These are phyloP conservation scores for Glaucidium brasilianum DNA, from an alignment of 2,113 vertebrate species.

Conservation along the genomic window DNA sequence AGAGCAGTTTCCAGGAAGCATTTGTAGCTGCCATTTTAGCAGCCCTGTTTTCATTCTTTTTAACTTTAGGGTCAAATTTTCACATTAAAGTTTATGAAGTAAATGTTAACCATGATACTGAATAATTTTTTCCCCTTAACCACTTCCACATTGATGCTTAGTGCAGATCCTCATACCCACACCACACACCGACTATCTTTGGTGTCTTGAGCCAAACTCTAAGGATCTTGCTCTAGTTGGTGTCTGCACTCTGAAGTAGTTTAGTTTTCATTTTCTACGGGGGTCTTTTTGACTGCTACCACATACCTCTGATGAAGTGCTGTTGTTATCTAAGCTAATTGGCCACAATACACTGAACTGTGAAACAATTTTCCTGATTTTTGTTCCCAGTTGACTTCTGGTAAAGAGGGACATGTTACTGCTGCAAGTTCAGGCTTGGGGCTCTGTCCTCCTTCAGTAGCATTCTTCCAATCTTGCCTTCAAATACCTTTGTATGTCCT, in stretches of 20 bases:
- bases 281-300: neutral
- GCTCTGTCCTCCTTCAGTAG: neutral
- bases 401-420: too few relatives aligned
- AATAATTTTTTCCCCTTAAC: neutral
- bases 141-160: neutral
- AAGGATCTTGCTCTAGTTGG: neutral
- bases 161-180: neutral
- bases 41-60: neutral
- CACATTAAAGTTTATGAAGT: neutral
- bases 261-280: neutral
- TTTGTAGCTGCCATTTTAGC: neutral
- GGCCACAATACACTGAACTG: neutral
- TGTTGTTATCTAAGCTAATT: neutral
- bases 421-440: neutral
- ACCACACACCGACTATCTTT: neutral
- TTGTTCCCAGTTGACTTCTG: neutral
- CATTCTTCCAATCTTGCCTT: neutral
- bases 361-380: neutral
- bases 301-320: neutral
- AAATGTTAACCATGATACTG: neutral
- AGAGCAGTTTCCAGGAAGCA: neutral
- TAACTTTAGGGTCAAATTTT: neutral
- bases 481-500: neutral
- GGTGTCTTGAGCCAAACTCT: neutral
- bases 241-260: neutral